Base-by-base conservation (phyloP, 1,140 invertebrate genomes). In the Batillaria attramentaria region DNA sequence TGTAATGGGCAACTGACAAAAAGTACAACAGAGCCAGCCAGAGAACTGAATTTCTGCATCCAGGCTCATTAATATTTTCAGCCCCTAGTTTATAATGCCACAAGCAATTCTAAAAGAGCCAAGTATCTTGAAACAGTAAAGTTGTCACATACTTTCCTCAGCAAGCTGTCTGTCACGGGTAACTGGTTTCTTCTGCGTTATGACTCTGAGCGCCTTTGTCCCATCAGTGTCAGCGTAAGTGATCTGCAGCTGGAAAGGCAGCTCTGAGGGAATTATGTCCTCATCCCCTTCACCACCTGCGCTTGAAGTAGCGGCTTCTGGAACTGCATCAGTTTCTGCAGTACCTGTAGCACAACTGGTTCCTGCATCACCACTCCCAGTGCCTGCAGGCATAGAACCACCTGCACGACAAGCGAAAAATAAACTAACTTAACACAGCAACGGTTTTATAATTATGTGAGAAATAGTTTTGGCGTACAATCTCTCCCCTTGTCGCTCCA, bases 241-340 rank as follows among this genome's bases (percentile, higher is more conserved):
- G 31, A 90, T 84, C 69, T 87, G 84, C 18, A 90, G 68, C 74
- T 90, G 89, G 84, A 90, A 90, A n/a, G 87, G 83, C 28, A 84
- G 72, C 57, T 84, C 75, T 1, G 28, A 28, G 0, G 72, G 69
- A 54, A 74, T 43, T 41, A 10, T 39, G 18, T 10, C 65, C 37
- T 41, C 37, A 28, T 33, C 28, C 28, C 65, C 42, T 43, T 50
- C 46, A 31, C 24, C 50, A 50, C 70, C 66, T 37, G 50, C 33
- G 6, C 37, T 20, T 20, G 16, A 24, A n/a, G 72, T 24, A 50
- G 24, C 20, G 72, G 33, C 43, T 16, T 39, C 28, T 33, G 50
- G 8, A 42, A 43, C 72, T 28, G 69, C 69, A 37, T 16, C 37
- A 18, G 69, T 8, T 33, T 72, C 37, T 10, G 69, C 69, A 41